phyloP scores from a whole-genome alignment of 2,888 invertebrate genomes.

The Brachypalpus laphriformis region DNA sequence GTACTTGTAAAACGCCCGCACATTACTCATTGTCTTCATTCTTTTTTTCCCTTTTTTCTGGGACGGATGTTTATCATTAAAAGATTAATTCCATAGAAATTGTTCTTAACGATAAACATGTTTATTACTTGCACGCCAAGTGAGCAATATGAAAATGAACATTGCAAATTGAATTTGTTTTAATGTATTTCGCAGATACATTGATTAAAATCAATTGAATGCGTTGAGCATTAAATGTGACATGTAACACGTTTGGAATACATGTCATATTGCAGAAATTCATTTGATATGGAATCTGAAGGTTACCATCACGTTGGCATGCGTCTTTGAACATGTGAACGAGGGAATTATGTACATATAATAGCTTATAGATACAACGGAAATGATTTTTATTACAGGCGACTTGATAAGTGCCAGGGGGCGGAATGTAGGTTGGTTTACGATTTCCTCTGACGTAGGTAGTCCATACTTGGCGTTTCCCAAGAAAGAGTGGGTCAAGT shows the following conservation, averaged over 20 bases:
- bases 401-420: not conserved
- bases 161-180: not conserved
- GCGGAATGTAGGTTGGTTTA: not conserved
- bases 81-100: not conserved
- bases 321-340: not conserved
- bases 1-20: not conserved
- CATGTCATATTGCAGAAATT: not conserved
- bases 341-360: not conserved
- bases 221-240: not conserved
- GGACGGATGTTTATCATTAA: not conserved
- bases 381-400: not conserved
- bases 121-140: not conserved
- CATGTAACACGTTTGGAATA: not conserved
- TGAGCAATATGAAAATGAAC: not conserved
- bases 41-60: not conserved
- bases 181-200: not conserved
- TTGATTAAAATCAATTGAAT: conserved; percentile 2
- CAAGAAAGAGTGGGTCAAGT: not conserved
- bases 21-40: not conserved
- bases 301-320: not conserved
- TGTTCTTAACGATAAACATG: not conserved
- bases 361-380: not conserved
- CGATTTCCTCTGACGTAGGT: not conserved
- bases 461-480: not conserved
- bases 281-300: not conserved